These are phyloP conservation scores for Brachionus angularis DNA, from an alignment of 1,140 invertebrate genomes.

Conservation along the genomic window DNA sequence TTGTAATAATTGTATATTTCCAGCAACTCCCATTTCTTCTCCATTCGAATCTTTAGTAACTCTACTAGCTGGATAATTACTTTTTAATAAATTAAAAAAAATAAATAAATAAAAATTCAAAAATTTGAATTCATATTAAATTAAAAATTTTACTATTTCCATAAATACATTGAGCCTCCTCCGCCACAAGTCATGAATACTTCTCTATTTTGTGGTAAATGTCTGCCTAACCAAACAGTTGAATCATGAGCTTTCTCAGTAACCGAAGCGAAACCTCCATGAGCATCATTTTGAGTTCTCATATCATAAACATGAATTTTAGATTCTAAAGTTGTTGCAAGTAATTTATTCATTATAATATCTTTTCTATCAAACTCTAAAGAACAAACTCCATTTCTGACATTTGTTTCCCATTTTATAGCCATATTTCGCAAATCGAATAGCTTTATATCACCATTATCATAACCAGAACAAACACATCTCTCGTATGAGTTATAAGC, in stretches of 20 bases:
- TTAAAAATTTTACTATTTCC: conserved; percentile 75
- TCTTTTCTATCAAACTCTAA: conserved; percentile 88
- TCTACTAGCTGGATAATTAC: conserved; percentile 75
- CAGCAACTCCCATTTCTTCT: conserved; percentile 68
- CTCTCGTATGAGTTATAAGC: conserved; percentile 78
- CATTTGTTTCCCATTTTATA: conserved; percentile 80
- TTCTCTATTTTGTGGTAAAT: conserved; percentile 88
- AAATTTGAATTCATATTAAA: neutral
- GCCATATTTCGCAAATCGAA: conserved; percentile 83
- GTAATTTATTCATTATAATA: conserved; percentile 89
- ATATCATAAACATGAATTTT: conserved; percentile 85
- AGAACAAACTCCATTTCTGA: conserved; percentile 86
- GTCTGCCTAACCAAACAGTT: conserved; percentile 79
- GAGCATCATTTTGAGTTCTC: conserved; percentile 72
- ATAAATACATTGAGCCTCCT: conserved; percentile 76
- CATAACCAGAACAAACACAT: conserved; percentile 81
- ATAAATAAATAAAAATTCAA: neutral
- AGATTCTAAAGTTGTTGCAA: conserved; percentile 84
- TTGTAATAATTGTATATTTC: conserved; percentile 71
- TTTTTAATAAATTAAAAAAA: conserved; percentile 57
- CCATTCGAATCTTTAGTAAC: conserved; percentile 68
- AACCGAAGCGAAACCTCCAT: conserved; percentile 75
- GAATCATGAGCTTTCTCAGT: conserved; percentile 74
- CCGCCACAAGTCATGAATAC: conserved; percentile 86
- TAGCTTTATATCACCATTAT: conserved; percentile 92